Evolutionary conservation across 2,113 vertebrate genomes (phyloP), one percentile per base, ranked within the genome.

Genomic region (Epinephelus moara): DNA sequence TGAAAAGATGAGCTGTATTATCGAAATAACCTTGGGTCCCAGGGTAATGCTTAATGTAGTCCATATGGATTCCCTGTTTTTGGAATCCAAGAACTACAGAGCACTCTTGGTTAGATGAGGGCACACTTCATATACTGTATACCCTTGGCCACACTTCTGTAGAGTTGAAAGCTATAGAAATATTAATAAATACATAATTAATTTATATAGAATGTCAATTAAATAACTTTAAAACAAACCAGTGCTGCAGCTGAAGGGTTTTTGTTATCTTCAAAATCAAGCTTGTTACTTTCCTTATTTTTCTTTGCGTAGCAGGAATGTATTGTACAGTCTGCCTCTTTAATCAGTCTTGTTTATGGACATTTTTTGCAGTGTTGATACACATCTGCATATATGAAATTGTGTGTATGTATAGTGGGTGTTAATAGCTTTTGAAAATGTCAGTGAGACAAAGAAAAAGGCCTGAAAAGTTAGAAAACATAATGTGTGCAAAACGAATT

Each of bases 1-100:
- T 17, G 81, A 72, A 70, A 75, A 72, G 25, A 75, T 59, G 76
- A 80, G 59, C 52, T 61, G 13, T 60, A 69, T 81, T 76, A 82
- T 77, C 27, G 61, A 56, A 81, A 70, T 59, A 78, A 59, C 42
- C 6, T 53, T 27, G n/a, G n/a, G 45, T 74, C 42, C 18, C 61
- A 6, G 25, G 52, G 52, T 73, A 56, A 75, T 50, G 56, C 19
- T 61, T 37, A 73, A 88, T 86, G 68, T 53, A n/a, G 72, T 78
- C 80, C 80, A 86, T 66, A 73, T 81, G 62, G 61, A 62, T 60
- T 53, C 47, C 4, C 49, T 64, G 23, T 23, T 49, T 61, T 21
- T 73, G 0, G 23, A 78, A 19, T 55, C 30, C 12, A 61, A 30
- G n/a, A 56, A 57, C 9, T 53, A 47, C 56, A 63, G 49, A 67